Evolutionary conservation across 2,797 vertebrate species (phyloP).

Genomic region (Anguilla obscura): DNA sequence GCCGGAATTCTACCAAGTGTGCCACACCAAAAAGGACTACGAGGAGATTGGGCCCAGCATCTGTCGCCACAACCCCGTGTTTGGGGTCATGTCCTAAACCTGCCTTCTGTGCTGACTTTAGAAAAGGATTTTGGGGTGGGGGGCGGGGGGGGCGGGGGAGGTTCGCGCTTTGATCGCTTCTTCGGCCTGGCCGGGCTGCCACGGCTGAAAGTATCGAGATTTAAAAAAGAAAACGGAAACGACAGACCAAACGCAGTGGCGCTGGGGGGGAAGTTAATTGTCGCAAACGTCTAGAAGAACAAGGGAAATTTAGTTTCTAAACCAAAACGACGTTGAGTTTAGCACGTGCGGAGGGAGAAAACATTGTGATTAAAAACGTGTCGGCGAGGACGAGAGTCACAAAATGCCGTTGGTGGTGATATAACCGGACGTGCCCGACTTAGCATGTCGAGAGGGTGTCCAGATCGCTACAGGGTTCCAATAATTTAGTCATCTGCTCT

Average conservation of each 20-base stretch:
- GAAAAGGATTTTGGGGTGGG: conserved; percentile 21
- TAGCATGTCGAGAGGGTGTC: conserved; percentile 70
- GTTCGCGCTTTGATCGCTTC: conserved; percentile 73
- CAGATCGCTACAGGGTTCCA: conserved; percentile 69
- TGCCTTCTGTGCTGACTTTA: neutral
- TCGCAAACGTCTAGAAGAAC: conserved; percentile 60
- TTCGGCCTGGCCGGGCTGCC: conserved; percentile 73
- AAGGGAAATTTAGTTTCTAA: conserved; percentile 74
- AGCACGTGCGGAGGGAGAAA: conserved; percentile 73
- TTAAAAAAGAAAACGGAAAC: conserved; percentile 44
- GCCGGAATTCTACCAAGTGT: conserved; percentile 99
- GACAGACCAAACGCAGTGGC: conserved; percentile 70
- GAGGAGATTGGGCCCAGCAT: conserved; percentile 98
- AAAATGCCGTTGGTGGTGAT: conserved; percentile 78
- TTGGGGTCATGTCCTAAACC: conserved; percentile 96
- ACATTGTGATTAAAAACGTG: conserved; percentile 45
- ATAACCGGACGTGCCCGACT: conserved; percentile 65
- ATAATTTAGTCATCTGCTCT: conserved; percentile 56
- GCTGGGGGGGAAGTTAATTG: conserved; percentile 72
- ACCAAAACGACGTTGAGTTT: conserved; percentile 71
- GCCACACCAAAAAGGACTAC: conserved; percentile 99
- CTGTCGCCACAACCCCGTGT: conserved; percentile 98
- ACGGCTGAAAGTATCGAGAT: conserved; percentile 46
- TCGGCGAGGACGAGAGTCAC: conserved; percentile 55
- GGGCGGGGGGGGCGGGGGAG: conserved; percentile 19